Base-by-base conservation (phyloP, 2,113 vertebrate species). In the Sphyrna mokarran region DNA sequence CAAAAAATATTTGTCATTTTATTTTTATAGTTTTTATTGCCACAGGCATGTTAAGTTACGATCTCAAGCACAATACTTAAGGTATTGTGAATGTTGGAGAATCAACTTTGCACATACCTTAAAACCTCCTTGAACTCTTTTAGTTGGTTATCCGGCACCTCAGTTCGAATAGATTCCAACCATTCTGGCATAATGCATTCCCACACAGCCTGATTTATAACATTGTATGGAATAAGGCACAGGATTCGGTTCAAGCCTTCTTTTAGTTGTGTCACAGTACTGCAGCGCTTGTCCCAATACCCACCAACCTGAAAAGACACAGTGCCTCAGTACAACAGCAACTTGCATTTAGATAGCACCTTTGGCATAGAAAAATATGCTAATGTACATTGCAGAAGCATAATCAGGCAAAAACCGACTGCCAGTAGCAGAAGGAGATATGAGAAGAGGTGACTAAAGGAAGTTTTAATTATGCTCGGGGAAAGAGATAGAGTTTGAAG, bases 121-220 rank as follows among this genome's bases (percentile, higher is more conserved):
- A 99, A 97, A 96, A 99, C 99, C 97, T 99, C 99, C 95, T 99
- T 97, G 96, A 99, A 99, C 97, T 99, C 99, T 96, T 99, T 99
- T 93, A 99, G 98, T 14, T 99, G 99, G 90, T 97, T 97, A 96
- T 99, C 98, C 0, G 99, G 99, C 96, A 99, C 99, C 97, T 99
- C 99, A 0, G 98, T 99, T 96, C 99, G 98, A 96, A 99, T 98
- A 93, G 99, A 98, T 97, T 99, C 99, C 96, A 99, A 90, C 99
- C 99, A 99, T 90, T 99, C 99, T 0, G 99, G 99, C 99, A 99
- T 99, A 89, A 99, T 98, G 94, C 99, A 99, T 96, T 99, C 99
- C 99, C 99, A 99, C 96, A 99, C 98, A 0, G 99, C 98, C 96
- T 99, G 99, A 96, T 97, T 99, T 97, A 99, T 99, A 96, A 99